Conservation (phyloP, 2,888 invertebrate species). For the Bombylius discolor region DNA sequence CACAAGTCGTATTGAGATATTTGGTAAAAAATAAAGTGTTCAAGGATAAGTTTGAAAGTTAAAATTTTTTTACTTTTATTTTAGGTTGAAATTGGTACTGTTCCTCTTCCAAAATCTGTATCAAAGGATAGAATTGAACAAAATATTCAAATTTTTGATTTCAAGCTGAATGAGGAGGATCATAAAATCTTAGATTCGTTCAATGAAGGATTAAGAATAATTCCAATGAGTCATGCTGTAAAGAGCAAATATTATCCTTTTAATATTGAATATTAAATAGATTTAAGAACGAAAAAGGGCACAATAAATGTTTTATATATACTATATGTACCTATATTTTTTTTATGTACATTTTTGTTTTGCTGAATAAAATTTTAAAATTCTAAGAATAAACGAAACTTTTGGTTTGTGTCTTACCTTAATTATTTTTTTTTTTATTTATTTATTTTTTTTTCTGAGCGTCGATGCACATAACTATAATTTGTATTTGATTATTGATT, state of each 20-base stretch:
- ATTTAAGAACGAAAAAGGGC: no score
- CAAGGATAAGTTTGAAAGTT: background rate
- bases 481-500: no score
- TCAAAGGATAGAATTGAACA: conserved; percentile 39
- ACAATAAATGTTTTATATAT: no score
- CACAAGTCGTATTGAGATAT: conserved; percentile 56
- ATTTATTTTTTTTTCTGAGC: no score
- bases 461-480: no score
- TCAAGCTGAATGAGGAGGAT: conserved; percentile 41
- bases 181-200: conserved; percentile 39
- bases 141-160: conserved; percentile 47
- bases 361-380: no score
- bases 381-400: no score
- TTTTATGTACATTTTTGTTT: no score
- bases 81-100: conserved; percentile 41
- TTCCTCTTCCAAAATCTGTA: conserved; percentile 47
- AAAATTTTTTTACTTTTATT: background rate
- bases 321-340: no score
- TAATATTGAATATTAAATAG: conserved; percentile 21
- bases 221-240: conserved; percentile 23
- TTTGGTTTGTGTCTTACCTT: no score
- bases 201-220: conserved; percentile 33
- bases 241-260: conserved; percentile 31
- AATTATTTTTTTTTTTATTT: no score
- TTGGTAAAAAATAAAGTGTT: conserved; percentile 20